phyloP scores from a whole-genome alignment of 2,113 vertebrate genomes.

The Dipodomys spectabilis region DNA sequence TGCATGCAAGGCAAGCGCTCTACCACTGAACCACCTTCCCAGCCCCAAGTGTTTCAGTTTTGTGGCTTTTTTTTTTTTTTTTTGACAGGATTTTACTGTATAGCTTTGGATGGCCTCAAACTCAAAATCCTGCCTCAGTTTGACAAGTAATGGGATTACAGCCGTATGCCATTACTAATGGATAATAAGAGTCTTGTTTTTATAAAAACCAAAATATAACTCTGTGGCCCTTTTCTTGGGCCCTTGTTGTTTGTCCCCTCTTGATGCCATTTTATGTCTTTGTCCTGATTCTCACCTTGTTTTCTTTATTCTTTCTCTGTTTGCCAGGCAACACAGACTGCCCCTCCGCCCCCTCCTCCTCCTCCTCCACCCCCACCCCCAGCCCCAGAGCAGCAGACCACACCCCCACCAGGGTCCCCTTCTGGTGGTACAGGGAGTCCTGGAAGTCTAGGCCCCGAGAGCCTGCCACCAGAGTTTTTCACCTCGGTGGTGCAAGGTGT shows the following conservation, averaged over 20 bases:
- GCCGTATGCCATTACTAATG: no score
- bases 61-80: no score
- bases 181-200: no score
- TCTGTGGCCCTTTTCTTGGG: background rate
- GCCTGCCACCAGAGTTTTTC: constrained; percentile 92
- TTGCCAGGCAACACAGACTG: constrained; percentile 80
- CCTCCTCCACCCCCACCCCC: constrained; percentile 65
- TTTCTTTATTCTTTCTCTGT: constrained; percentile 11
- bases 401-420: constrained; percentile 68
- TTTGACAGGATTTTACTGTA: background rate
- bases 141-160: no score
- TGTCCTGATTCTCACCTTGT: background rate
- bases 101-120: no score
- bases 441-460: constrained; percentile 81
- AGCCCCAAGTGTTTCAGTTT: background rate
- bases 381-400: constrained; percentile 71
- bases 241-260: background rate
- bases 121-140: no score
- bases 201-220: background rate
- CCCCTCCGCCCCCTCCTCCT: constrained; percentile 59
- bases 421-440: constrained; percentile 57
- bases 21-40: no score
- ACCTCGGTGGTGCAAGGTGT: constrained; percentile 94
- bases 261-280: background rate
- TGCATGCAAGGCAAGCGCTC: no score